Conservation (phyloP, 2,113 vertebrate species). For the Proteles cristata region DNA sequence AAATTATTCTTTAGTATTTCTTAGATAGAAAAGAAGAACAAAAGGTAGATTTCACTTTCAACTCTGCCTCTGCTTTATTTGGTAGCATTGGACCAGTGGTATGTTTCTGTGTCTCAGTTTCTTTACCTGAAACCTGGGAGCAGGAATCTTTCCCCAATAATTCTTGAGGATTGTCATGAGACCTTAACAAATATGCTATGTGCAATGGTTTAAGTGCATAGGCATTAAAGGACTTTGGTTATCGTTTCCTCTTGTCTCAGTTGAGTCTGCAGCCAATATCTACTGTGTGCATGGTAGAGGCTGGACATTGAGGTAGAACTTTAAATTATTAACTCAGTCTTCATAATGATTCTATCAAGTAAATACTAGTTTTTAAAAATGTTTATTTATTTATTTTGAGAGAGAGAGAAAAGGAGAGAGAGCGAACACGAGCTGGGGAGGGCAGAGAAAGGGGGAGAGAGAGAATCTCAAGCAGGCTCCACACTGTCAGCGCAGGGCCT, state of each 20-base stretch:
- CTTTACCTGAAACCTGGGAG: background rate
- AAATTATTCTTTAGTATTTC: constrained; percentile 7
- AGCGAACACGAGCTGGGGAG: no score
- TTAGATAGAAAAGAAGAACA: background rate
- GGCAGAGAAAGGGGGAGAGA: no score
- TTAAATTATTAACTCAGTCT: background rate
- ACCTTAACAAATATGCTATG: background rate
- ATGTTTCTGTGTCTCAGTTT: background rate
- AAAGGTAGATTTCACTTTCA: background rate
- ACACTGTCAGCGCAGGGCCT: no score
- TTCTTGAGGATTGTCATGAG: background rate
- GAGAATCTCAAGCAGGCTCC: no score
- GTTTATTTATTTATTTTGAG: no score
- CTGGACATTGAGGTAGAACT: background rate
- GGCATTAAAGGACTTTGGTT: background rate
- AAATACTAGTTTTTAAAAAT: no score
- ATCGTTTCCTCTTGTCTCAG: background rate
- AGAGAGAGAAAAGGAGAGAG: no score
- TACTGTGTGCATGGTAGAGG: background rate
- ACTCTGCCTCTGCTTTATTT: background rate
- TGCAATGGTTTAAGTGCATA: background rate
- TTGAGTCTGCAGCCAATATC: background rate
- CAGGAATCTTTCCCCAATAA: background rate
- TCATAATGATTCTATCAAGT: background rate
- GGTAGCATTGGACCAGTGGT: background rate